Conservation (phyloP, 2,113 vertebrate species). For the Platichthys flesus region DNA sequence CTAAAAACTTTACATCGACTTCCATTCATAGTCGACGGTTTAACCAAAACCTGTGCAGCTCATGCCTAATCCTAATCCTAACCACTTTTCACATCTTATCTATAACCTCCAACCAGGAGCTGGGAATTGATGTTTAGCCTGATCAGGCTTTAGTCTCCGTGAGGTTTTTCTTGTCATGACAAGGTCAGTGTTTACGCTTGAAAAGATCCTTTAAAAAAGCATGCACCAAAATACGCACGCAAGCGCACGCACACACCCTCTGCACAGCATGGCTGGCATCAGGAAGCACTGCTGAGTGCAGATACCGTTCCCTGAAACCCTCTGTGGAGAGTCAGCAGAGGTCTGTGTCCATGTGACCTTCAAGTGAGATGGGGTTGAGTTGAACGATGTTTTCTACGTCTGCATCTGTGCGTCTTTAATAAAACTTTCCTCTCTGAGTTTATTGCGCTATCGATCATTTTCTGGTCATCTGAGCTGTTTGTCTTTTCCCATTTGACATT, state of each 20-base stretch:
- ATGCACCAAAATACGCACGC: slow-evolving; percentile 15
- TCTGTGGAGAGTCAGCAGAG: slow-evolving; percentile 26
- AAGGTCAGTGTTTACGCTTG: neutral
- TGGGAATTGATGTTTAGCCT: neutral
- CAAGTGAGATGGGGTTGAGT: neutral
- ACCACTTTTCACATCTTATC: neutral
- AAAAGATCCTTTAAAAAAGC: neutral
- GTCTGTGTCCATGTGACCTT: slow-evolving; percentile 14
- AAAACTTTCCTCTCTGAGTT: neutral
- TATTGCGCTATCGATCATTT: neutral
- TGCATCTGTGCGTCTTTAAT: neutral
- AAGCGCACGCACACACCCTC: slow-evolving; percentile 46
- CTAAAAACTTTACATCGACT: no score
- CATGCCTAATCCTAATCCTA: neutral
- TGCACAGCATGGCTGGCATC: slow-evolving; percentile 36
- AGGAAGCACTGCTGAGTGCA: slow-evolving; percentile 62
- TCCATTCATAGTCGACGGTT: no score
- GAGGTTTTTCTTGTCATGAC: no score
- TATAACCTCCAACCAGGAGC: neutral
- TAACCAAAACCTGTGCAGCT: neutral
- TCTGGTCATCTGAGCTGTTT: neutral
- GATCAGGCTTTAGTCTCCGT: no score
- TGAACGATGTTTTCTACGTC: neutral
- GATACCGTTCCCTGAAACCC: slow-evolving; percentile 46
- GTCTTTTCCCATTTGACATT: neutral